phyloP scores from a whole-genome alignment of 1,140 invertebrate genomes.

The Doryteuthis pealeii region DNA sequence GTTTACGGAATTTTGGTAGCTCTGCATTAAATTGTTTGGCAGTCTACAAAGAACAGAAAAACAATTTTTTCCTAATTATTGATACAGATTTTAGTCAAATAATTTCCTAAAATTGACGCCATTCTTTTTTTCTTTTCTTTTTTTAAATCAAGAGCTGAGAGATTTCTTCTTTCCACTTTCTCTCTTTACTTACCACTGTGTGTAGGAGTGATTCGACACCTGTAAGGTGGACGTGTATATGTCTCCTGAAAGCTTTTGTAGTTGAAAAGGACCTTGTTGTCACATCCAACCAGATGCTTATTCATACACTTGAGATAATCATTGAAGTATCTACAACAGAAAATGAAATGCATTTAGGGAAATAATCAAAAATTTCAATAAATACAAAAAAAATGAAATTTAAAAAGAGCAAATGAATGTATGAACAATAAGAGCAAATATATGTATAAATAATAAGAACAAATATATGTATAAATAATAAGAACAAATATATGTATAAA shows the following conservation, averaged over 20 bases:
- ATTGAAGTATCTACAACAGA: not conserved
- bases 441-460: too few relatives aligned
- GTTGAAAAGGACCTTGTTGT: not conserved
- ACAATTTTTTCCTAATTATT: too few relatives aligned
- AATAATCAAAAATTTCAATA: not conserved
- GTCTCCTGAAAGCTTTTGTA: not conserved
- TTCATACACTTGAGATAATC: conserved; percentile 5
- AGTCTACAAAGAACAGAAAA: too few relatives aligned
- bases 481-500: not conserved
- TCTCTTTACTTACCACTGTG: not conserved
- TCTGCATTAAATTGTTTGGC: too few relatives aligned
- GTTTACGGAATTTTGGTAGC: too few relatives aligned
- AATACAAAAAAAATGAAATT: not conserved
- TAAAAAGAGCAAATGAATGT: not conserved
- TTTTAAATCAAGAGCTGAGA: too few relatives aligned
- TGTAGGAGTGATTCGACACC: not conserved
- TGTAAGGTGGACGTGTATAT: conserved; percentile 3
- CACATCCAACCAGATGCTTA: not conserved
- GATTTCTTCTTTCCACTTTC: too few relatives aligned
- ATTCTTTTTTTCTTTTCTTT: too few relatives aligned
- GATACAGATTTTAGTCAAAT: too few relatives aligned
- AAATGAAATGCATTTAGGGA: not conserved
- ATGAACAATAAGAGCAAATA: not conserved
- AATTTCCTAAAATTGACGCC: too few relatives aligned
- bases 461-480: too few relatives aligned